These are phyloP conservation scores for Phthorimaea operculella DNA, from an alignment of 1,140 invertebrate genomes.

Conservation along the genomic window DNA sequence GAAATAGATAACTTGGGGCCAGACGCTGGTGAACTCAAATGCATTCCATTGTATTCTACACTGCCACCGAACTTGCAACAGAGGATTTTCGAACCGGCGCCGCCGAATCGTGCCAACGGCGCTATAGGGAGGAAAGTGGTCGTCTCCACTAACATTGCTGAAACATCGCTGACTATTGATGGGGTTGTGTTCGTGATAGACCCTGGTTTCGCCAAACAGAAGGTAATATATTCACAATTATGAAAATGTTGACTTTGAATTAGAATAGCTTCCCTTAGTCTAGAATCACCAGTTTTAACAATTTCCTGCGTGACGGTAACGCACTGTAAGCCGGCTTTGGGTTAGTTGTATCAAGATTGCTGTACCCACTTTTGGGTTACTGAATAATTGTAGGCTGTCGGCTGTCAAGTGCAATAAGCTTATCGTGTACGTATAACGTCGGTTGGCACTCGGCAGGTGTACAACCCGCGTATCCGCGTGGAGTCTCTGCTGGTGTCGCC, in stretches of 20 bases:
- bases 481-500: conserved; percentile 98
- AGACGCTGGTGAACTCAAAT: conserved; percentile 97
- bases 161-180: conserved; percentile 99
- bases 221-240: conserved; percentile 9
- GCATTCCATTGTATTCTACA: conserved; percentile 98
- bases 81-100: conserved; percentile 95
- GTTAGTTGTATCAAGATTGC: no score
- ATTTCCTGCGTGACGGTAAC: no score
- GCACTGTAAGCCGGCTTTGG: no score
- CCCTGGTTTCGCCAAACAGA: conserved; percentile 99
- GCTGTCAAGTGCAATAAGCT: no score
- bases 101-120: conserved; percentile 92
- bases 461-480: conserved; percentile 74
- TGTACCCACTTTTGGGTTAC: no score
- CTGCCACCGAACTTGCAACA: conserved; percentile 98
- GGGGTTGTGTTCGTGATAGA: conserved; percentile 99
- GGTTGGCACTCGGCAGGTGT: conserved; percentile 29
- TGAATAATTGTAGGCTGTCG: no score
- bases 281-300: no score
- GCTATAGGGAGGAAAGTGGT: conserved; percentile 95
- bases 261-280: no score
- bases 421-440: no score
- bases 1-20: conserved; percentile 97
- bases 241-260: no score
- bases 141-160: conserved; percentile 99